Evolutionary conservation across 2,797 vertebrate genomes (phyloP), one percentile per base, ranked within the genome.

Genomic region (Pyrocephalus nanus): DNA sequence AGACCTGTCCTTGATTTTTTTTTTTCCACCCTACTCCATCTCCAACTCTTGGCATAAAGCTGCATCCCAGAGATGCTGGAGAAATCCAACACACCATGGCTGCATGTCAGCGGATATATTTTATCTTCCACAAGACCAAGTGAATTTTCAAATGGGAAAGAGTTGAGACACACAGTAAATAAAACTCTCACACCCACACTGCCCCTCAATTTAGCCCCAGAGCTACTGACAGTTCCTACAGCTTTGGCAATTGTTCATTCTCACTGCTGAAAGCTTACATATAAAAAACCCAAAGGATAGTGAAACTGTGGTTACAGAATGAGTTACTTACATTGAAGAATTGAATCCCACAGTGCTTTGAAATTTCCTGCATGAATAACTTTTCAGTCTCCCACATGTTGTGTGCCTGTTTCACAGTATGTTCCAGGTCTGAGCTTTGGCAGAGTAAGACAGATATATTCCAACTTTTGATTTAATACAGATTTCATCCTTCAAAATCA

Each of bases 281-380:
- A 54, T 12, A 43, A n/a, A 76, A 58, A 71, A 69, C 66, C 11
- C 7, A 58, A 90, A 81, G 74, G 53, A 79, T n/a, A 91, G 84
- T 61, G 81, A 95, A 96, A 76, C 48, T 84, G 72, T 57, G 90
- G 85, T 90, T 93, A 61, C 27, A 61, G 47, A 88, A 90, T 32
- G 32, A 93, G 58, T 80, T 91, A 78, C 69, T 96, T 93, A 90
- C 51, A 81, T 26, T 25, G 67, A 84, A 93, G 79, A 85, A 90
- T 0, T 72, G 71, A 92, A 92, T 88, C 77, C 74, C 80, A 92
- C 69, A 93, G 80, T 5, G 15, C 74, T 95, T 82, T 54, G 82
- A 92, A 82, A 92, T 91, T 95, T 76, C 77, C 77, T 88, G 73
- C 80, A 53, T 71, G 48, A 81, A 64, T 57, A 94, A 76, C 67